Percentiles rank a stretch among this genome's conserved stretches.
Conservation (phyloP, 2,113 vertebrate genomes). For the Grus americana region DNA sequence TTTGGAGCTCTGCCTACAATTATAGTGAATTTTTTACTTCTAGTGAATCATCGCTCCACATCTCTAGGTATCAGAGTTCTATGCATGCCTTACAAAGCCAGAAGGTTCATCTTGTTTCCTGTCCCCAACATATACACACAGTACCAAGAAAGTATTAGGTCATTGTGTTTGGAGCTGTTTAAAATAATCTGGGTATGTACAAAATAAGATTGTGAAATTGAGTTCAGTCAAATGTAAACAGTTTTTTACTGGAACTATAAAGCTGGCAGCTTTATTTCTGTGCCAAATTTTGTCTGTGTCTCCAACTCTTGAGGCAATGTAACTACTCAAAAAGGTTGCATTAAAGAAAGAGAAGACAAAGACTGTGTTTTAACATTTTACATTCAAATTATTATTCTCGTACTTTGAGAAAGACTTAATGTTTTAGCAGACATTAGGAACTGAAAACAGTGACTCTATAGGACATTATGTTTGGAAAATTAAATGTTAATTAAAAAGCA, state of each 20-base stretch:
- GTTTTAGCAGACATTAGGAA: constrained; percentile 24
- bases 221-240: background rate
- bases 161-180: background rate
- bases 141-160: background rate
- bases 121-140: background rate
- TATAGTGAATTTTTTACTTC: background rate
- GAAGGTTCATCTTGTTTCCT: background rate
- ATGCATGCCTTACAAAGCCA: background rate
- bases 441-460: constrained; percentile 30
- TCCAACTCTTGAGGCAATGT: background rate
- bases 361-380: constrained; percentile 22
- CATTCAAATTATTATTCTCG: constrained; percentile 16
- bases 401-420: background rate
- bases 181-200: background rate
- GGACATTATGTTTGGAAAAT: constrained; percentile 47
- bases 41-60: background rate
- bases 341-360: background rate
- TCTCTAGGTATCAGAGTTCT: background rate
- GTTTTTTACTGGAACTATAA: background rate
- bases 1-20: background rate
- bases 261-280: background rate
- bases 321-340: background rate
- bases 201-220: background rate
- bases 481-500: constrained; percentile 56
- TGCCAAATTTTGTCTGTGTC: background rate